phyloP scores from a whole-genome alignment of 2,797 vertebrate species.

The Paramormyrops hopkinsi region DNA sequence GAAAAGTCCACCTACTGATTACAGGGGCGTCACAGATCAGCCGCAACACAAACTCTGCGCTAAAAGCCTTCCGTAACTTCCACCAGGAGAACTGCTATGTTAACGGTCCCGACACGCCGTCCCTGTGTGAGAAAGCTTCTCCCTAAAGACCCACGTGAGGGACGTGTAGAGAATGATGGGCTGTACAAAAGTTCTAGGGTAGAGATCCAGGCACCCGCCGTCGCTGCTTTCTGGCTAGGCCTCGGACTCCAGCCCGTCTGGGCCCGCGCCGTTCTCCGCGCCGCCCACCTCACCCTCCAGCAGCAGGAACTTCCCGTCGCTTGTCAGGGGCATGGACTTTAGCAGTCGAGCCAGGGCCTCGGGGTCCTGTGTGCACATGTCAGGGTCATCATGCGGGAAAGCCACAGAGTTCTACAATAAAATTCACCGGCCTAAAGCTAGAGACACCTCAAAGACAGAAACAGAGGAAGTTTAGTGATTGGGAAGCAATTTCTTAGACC shows the following conservation, averaged over 20 bases:
- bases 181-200: constrained; percentile 2
- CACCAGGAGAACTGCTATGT: not conserved
- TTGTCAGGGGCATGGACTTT: constrained; percentile 86
- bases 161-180: not conserved
- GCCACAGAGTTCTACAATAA: not conserved
- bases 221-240: constrained; percentile 56
- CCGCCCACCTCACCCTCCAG: constrained; percentile 66
- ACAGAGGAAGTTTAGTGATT: not conserved
- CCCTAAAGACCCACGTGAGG: not conserved
- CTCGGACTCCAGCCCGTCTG: constrained; percentile 83
- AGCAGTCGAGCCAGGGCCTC: constrained; percentile 84
- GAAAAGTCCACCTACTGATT: not conserved
- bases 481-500: not conserved
- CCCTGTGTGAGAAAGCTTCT: not conserved
- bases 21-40: not conserved
- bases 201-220: not conserved
- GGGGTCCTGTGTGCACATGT: constrained; percentile 68
- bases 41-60: not conserved
- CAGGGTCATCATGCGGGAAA: not conserved
- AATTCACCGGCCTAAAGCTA: not conserved
- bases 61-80: not conserved
- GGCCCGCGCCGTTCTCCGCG: constrained; percentile 46
- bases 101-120: not conserved
- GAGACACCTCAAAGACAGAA: not conserved
- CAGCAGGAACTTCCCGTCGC: constrained; percentile 86